phyloP scores from a whole-genome alignment of 37 sponge, comb jelly and placozoan species.

The Geodia barretti region DNA sequence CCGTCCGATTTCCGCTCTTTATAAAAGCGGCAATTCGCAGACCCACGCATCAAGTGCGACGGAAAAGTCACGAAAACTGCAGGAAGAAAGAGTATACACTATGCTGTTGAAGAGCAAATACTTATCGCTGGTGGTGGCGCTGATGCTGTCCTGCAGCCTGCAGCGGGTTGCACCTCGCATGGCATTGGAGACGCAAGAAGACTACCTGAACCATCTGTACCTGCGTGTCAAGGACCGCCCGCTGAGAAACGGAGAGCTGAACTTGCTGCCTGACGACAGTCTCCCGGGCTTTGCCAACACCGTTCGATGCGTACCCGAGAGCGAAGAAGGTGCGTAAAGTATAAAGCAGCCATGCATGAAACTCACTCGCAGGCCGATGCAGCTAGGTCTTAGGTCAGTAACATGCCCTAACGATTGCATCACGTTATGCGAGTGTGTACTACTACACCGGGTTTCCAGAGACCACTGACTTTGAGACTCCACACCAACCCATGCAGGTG shows the following conservation, averaged over 20 bases:
- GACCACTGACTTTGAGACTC: background rate
- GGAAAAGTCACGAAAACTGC: too few relatives aligned
- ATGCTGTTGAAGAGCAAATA: too few relatives aligned
- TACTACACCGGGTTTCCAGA: too few relatives aligned
- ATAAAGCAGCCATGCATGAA: background rate
- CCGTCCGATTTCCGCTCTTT: too few relatives aligned
- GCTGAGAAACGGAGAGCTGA: constrained; percentile 19
- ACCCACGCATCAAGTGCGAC: too few relatives aligned
- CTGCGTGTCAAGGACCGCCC: constrained; percentile 5
- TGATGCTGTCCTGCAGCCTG: background rate
- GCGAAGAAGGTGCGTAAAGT: background rate
- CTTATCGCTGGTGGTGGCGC: too few relatives aligned
- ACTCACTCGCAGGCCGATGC: too few relatives aligned
- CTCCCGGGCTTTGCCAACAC: constrained; percentile 29
- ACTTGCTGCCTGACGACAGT: constrained; percentile 22
- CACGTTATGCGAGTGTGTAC: too few relatives aligned
- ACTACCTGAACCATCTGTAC: constrained; percentile 16
- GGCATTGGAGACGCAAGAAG: background rate
- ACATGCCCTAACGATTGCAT: too few relatives aligned
- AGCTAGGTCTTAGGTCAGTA: too few relatives aligned
- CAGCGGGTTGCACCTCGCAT: background rate
- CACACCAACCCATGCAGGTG: background rate
- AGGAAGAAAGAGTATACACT: too few relatives aligned
- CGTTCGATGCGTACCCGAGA: constrained; percentile 20
- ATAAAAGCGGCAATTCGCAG: too few relatives aligned